Percentiles rank a stretch among this genome's conserved stretches.
Conservation (phyloP, 2,888 invertebrate species). For the Sinohyriopsis cumingii region DNA sequence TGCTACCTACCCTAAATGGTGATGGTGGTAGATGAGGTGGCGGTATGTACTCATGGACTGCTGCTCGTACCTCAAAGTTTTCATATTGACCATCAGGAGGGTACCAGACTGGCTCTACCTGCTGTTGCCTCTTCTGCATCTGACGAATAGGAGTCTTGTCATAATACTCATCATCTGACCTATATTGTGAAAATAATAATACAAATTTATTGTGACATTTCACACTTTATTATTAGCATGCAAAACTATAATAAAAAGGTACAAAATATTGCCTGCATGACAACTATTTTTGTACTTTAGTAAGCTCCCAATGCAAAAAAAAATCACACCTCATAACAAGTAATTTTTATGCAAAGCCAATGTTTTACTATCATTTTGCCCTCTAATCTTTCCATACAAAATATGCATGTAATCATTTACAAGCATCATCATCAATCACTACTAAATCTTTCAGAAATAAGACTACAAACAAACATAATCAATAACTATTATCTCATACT, state of each 20-base stretch:
- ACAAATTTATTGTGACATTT: neutral
- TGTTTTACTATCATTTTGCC: neutral
- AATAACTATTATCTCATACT: too few species aligned
- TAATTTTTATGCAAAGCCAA: too few species aligned
- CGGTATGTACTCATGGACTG: constrained; percentile 42
- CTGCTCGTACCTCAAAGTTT: constrained; percentile 70
- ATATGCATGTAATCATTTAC: neutral
- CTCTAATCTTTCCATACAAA: neutral
- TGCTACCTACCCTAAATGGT: too few species aligned
- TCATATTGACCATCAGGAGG: constrained; percentile 64
- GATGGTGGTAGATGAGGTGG: constrained; percentile 15
- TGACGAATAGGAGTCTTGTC: constrained; percentile 48
- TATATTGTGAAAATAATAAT: constrained; percentile 22
- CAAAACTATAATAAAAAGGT: too few species aligned
- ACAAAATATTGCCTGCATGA: too few species aligned
- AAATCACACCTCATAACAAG: too few species aligned
- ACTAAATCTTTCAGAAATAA: neutral
- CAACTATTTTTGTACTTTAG: too few species aligned
- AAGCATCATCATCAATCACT: neutral
- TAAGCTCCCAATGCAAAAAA: too few species aligned
- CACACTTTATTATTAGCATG: neutral
- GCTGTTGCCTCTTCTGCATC: constrained; percentile 31
- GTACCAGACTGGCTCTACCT: constrained; percentile 51
- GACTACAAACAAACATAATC: too few species aligned
- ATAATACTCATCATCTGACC: constrained; percentile 64